A percentile compares a stretch with the other conserved stretches of the same genome.
Conservation (phyloP, 2,113 vertebrate genomes). For the Mus pahari region DNA sequence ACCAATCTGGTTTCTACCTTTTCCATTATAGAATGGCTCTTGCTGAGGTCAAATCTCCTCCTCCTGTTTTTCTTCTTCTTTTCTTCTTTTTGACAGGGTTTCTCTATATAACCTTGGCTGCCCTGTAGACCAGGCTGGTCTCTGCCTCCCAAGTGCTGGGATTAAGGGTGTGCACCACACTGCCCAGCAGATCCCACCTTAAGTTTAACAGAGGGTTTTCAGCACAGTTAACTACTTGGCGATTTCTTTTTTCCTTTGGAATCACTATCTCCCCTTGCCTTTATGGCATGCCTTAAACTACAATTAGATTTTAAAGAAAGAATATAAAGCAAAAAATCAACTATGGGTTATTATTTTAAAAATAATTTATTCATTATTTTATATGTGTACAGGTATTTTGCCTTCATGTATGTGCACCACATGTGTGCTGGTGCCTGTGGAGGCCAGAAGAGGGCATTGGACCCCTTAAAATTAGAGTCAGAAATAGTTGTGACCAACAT, state of each 20-base stretch:
- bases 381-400: neutral
- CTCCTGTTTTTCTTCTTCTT: neutral
- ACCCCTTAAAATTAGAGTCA: neutral
- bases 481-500: neutral
- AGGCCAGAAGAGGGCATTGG: neutral
- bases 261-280: constrained; percentile 21
- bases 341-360: constrained; percentile 6
- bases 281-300: constrained; percentile 57
- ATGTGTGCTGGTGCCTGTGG: neutral
- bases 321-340: constrained; percentile 41
- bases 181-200: neutral
- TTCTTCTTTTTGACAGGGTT: neutral
- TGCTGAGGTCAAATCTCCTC: constrained; percentile 1
- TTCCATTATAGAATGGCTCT: constrained; percentile 33
- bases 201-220: constrained; percentile 58
- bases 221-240: constrained; percentile 33
- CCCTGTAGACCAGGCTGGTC: neutral
- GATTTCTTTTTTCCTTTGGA: neutral
- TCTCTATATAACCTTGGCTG: neutral
- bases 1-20: constrained; percentile 43
- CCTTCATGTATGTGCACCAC: neutral
- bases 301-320: constrained; percentile 61
- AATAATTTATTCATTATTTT: neutral
- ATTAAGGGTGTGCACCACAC: neutral
- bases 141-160: too few species aligned